phyloP scores from a whole-genome alignment of 2,113 vertebrate species.

The Bos taurus region DNA sequence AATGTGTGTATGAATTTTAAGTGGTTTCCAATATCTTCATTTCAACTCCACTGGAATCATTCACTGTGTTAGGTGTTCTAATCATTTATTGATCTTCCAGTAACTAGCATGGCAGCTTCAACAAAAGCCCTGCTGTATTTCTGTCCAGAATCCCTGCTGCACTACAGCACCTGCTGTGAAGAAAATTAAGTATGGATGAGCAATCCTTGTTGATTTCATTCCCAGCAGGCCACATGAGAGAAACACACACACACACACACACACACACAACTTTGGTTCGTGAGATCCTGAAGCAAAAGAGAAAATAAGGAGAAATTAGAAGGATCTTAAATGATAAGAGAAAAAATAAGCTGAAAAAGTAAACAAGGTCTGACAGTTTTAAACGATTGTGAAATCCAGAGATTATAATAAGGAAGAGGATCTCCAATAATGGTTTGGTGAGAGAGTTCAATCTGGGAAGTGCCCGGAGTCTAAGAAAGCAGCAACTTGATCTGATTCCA shows the following conservation, averaged over 20 bases:
- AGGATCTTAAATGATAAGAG: neutral
- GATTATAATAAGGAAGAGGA: neutral
- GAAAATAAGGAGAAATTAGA: slow-evolving; percentile 5
- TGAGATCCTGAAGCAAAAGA: slow-evolving; percentile 32
- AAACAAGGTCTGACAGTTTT: neutral
- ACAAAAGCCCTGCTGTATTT: slow-evolving; percentile 12
- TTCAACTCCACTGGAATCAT: neutral
- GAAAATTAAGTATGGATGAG: slow-evolving; percentile 53
- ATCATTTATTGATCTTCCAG: slow-evolving; percentile 47
- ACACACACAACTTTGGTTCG: neutral
- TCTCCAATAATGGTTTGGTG: neutral
- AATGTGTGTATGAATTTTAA: neutral
- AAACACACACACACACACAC: neutral
- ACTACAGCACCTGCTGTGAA: neutral
- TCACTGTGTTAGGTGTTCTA: slow-evolving; percentile 1
- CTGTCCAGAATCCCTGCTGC: neutral
- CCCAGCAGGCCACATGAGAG: neutral
- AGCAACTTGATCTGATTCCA: neutral
- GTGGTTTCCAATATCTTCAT: neutral
- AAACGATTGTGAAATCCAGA: neutral
- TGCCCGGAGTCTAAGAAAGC: neutral
- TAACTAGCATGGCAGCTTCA: neutral
- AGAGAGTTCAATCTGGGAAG: neutral
- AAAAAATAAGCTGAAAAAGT: neutral
- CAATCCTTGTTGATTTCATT: slow-evolving; percentile 49